These are phyloP conservation scores for Galeopsomyia nigrocyanea DNA, from an alignment of 2,888 invertebrate species.

Conservation along the genomic window DNA sequence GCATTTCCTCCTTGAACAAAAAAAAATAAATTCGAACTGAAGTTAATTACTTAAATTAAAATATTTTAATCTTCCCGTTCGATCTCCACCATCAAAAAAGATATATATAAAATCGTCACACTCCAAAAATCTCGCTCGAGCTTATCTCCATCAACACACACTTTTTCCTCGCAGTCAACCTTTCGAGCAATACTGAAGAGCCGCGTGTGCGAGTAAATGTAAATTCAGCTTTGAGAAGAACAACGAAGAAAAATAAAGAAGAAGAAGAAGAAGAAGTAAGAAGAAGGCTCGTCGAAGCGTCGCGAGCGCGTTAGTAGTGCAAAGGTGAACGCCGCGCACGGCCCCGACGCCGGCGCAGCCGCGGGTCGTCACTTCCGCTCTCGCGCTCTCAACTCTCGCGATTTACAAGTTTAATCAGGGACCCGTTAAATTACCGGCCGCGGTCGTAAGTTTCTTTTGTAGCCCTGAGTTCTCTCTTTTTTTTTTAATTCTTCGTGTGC, in stretches of 20 bases:
- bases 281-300: conserved; percentile 55
- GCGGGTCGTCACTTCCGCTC: conserved; percentile 68
- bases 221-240: neutral
- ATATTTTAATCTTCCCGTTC: no score
- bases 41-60: no score
- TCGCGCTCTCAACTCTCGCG: conserved; percentile 47
- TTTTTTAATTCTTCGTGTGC: neutral
- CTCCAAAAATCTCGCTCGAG: conserved; percentile 5
- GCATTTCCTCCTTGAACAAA: no score
- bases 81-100: no score
- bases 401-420: conserved; percentile 69
- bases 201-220: no score
- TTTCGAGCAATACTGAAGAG: conserved; percentile 1
- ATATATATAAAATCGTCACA: no score
- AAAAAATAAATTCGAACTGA: no score
- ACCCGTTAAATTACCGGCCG: conserved; percentile 62
- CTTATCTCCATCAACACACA: conserved; percentile 26
- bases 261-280: neutral
- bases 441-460: neutral
- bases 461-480: no score
- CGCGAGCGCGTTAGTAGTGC: conserved; percentile 63
- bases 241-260: neutral
- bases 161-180: neutral
- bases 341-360: conserved; percentile 29
- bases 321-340: conserved; percentile 65